Evolutionary conservation across 2,113 vertebrate species (phyloP).

Genomic region (Prionailurus viverrinus): DNA sequence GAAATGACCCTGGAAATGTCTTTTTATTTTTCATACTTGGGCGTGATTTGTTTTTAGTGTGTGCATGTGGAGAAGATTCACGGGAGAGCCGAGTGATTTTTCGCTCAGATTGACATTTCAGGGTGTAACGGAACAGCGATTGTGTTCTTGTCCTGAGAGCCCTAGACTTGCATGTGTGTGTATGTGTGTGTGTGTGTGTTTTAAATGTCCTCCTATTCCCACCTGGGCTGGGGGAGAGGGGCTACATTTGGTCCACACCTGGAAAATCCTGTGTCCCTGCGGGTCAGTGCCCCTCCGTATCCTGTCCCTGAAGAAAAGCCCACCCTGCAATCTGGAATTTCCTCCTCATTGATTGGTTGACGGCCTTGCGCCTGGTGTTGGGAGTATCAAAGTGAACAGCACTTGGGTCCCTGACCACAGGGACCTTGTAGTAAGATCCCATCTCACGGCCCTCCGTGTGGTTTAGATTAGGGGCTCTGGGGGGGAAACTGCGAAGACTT

Average conservation of each 20-base stretch:
- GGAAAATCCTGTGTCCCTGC: neutral
- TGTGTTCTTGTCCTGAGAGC: neutral
- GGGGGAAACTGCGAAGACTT: neutral
- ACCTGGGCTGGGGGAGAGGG: neutral
- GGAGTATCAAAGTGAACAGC: neutral
- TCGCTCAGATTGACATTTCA: neutral
- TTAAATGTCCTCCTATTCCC: neutral
- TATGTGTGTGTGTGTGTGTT: too few relatives aligned
- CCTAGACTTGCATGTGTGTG: neutral
- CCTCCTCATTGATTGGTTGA: neutral
- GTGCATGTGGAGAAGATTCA: neutral
- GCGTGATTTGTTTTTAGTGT: neutral
- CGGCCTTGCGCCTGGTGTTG: neutral
- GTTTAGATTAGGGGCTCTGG: neutral
- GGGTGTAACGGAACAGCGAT: neutral
- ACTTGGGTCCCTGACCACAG: neutral
- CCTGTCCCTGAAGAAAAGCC: neutral
- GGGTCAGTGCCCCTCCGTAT: neutral
- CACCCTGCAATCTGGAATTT: neutral
- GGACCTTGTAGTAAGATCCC: neutral
- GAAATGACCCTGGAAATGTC: neutral
- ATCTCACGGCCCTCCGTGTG: neutral
- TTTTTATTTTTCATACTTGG: neutral
- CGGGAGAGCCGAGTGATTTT: neutral
- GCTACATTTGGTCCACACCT: neutral